Percentiles rank a stretch among this genome's conserved stretches.
These are phyloP conservation scores for Protobothrops flavoviridis DNA, from an alignment of 2,113 vertebrate species.

Conservation along the genomic window DNA sequence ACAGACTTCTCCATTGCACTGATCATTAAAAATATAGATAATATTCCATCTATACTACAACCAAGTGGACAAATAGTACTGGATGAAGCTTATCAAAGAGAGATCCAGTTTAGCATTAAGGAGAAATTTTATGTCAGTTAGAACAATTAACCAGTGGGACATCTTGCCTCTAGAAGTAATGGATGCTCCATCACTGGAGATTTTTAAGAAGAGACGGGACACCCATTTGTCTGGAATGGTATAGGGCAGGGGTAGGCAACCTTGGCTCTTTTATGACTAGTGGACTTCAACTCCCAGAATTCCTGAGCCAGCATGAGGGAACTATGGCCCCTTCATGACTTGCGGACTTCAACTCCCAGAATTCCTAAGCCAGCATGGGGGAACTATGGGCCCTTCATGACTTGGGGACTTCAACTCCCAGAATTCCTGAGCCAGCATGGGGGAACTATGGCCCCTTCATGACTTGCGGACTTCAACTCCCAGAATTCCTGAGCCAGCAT, in stretches of 20 bases:
- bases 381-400: no score
- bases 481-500: no score
- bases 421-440: no score
- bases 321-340: no score
- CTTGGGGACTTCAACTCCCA: no score
- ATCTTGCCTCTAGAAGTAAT: background rate
- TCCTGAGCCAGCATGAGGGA: no score
- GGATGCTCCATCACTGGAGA: background rate
- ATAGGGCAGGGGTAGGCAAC: background rate
- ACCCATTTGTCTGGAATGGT: background rate
- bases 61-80: background rate
- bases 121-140: background rate
- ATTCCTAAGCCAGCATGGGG: no score
- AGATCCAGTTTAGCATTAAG: background rate
- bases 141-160: background rate
- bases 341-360: no score
- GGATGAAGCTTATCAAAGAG: background rate
- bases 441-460: no score
- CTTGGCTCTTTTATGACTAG: no score
- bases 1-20: background rate
- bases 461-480: no score
- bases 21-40: background rate
- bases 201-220: background rate
- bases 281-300: no score
- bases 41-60: background rate